Conservation (phyloP, 2,797 vertebrate genomes). For the Zenarchopterus dispar region DNA sequence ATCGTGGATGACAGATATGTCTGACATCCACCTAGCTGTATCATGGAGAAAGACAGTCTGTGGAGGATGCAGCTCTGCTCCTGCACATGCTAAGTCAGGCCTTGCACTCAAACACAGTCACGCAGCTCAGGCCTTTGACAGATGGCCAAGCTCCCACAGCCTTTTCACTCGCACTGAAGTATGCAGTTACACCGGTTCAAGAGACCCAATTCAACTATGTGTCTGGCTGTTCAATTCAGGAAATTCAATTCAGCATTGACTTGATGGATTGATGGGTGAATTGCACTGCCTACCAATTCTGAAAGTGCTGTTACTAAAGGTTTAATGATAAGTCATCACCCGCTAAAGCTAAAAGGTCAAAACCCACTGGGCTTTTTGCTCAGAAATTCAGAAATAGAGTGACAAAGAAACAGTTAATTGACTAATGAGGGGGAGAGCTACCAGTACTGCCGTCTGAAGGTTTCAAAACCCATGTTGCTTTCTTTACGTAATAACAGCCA, state of each 20-base stretch:
- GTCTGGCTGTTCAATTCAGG: slow-evolving; percentile 39
- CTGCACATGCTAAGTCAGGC: slow-evolving; percentile 42
- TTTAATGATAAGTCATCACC: slow-evolving; percentile 76
- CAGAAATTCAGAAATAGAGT: slow-evolving; percentile 65
- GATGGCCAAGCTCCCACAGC: slow-evolving; percentile 50
- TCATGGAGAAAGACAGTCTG: slow-evolving; percentile 54
- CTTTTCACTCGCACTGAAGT: slow-evolving; percentile 50
- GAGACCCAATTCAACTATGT: slow-evolving; percentile 37
- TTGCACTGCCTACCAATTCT: slow-evolving; percentile 76
- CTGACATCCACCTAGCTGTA: slow-evolving; percentile 44
- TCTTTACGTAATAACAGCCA: slow-evolving; percentile 29
- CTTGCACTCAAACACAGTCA: slow-evolving; percentile 43
- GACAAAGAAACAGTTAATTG: slow-evolving; percentile 36
- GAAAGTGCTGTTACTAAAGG: slow-evolving; percentile 67
- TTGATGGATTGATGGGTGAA: slow-evolving; percentile 60
- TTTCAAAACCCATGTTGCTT: slow-evolving; percentile 53
- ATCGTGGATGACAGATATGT: slow-evolving; percentile 60
- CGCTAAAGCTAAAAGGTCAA: slow-evolving; percentile 71
- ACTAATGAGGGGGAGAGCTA: slow-evolving; percentile 18
- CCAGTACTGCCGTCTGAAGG: slow-evolving; percentile 50
- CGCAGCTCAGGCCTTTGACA: slow-evolving; percentile 45
- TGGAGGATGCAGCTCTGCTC: slow-evolving; percentile 32
- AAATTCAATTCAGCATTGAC: slow-evolving; percentile 42
- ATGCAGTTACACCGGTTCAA: slow-evolving; percentile 28
- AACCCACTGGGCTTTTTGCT: slow-evolving; percentile 76